Evolutionary conservation across 2,888 invertebrate genomes (phyloP).

Genomic region (Drosophila monieri): DNA sequence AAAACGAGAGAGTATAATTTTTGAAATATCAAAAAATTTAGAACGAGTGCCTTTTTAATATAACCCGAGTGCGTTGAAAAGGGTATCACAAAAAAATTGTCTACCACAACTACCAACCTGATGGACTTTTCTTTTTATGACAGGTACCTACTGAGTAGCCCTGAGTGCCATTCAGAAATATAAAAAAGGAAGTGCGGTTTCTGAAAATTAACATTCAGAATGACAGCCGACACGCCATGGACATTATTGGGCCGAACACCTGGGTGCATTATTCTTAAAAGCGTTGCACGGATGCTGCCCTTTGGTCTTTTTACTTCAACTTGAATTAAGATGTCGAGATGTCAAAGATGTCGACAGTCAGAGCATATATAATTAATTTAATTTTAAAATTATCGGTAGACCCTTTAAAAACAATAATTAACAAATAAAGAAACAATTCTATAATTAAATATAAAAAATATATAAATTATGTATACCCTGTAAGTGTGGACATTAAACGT

Average conservation of each 20-base stretch:
- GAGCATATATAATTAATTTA: too few relatives aligned
- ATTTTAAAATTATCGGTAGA: not conserved
- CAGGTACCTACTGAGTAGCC: slow-evolving; percentile 35
- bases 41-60: not conserved
- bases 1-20: too few relatives aligned
- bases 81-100: slow-evolving; percentile 37
- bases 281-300: slow-evolving; percentile 19
- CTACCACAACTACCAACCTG: slow-evolving; percentile 17
- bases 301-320: slow-evolving; percentile 40
- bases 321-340: slow-evolving; percentile 56
- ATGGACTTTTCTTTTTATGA: slow-evolving; percentile 27
- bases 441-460: not conserved
- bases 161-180: slow-evolving; percentile 33
- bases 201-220: slow-evolving; percentile 42
- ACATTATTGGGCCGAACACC: slow-evolving; percentile 49
- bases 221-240: slow-evolving; percentile 52
- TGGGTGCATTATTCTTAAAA: slow-evolving; percentile 62
- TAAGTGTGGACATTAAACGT: slow-evolving; percentile 23
- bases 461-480: too few relatives aligned
- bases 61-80: not conserved
- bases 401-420: not conserved
- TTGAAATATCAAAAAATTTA: not conserved
- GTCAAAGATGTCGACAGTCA: slow-evolving; percentile 29
- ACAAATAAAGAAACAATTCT: not conserved
- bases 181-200: slow-evolving; percentile 19